Base-by-base conservation (phyloP, 2,797 vertebrate species). In the Melopsittacus undulatus region DNA sequence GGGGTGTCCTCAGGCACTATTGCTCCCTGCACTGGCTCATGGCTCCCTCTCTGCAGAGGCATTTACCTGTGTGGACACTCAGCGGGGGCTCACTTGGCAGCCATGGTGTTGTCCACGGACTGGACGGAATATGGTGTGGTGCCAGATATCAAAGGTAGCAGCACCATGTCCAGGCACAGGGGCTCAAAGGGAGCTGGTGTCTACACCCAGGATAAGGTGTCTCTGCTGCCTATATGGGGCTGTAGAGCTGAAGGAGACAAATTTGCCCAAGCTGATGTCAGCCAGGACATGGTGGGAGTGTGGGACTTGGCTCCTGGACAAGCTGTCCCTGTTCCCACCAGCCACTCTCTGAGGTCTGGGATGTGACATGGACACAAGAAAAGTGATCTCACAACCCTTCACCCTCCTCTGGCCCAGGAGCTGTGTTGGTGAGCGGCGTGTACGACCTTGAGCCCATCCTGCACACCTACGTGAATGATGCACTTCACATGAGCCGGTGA, bases 41-140 rank as follows among this genome's bases (percentile, higher is more conserved):
- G 24, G 48, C 29, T 92, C 91, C 38, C 48, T 75, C 61, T 81
- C 72, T 66, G 7, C 97, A 99, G 99, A 40, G 99, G 98, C 4
- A 67, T 99, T 82, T 99, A 99, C 95, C 95, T 99, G 90, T 99
- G 99, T 7, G 99, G 99, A 64, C 99, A 99, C 96, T 99, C 99
- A 1, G 99, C 99, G 0, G 99, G 99, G 7, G 99, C 99, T 87
- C 99, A 99, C 54, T 97, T 99, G 94, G 98, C 98, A 0, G 98
- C 99, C 40, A 99, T 99, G 99, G 97, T 98, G 75, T 98, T 99
- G 80, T 98, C 98, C 85, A 98, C 98, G 1, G 97, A 98, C 95
- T 99, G 99, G 99, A 97, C 98, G 0, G 95, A 98, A 86, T 98
- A 98, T 2, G 94, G 83, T n/a, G 85, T 98, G 73, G 94, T 76